phyloP scores from a whole-genome alignment of 2,113 vertebrate genomes.

The Paedocypris sp. region DNA sequence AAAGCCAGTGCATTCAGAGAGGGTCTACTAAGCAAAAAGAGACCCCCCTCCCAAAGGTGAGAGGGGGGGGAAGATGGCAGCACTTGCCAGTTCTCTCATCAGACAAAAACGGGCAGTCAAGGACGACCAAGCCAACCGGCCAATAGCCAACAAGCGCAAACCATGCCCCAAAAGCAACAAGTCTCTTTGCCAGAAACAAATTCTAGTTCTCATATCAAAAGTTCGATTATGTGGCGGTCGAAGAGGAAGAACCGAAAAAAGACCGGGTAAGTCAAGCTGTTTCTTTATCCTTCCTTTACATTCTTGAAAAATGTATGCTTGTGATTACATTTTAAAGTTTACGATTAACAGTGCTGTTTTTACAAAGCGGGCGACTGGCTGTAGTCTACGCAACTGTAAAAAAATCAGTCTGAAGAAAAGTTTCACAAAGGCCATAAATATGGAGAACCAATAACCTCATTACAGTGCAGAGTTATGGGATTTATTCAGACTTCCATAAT shows the following conservation, averaged over 20 bases:
- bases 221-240: constrained; percentile 75
- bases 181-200: constrained; percentile 83
- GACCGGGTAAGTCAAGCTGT: constrained; percentile 62
- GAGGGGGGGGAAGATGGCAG: constrained; percentile 73
- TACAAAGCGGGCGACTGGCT: too few relatives aligned
- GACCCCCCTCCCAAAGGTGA: constrained; percentile 56
- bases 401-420: too few relatives aligned
- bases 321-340: too few relatives aligned
- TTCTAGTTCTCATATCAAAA: constrained; percentile 78
- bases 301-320: too few relatives aligned
- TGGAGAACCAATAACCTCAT: background rate
- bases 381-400: too few relatives aligned
- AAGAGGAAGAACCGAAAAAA: constrained; percentile 60
- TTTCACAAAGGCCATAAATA: background rate
- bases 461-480: background rate
- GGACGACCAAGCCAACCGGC: constrained; percentile 69
- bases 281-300: background rate
- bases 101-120: constrained; percentile 82
- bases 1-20: constrained; percentile 29
- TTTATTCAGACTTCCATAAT: constrained; percentile 6
- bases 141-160: constrained; percentile 70
- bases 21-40: constrained; percentile 30
- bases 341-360: too few relatives aligned
- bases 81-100: constrained; percentile 80
- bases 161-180: constrained; percentile 82